Evolutionary conservation across 92 coral and sea anemone genomes (phyloP).

Genomic region (Plumapathes pennacea): DNA sequence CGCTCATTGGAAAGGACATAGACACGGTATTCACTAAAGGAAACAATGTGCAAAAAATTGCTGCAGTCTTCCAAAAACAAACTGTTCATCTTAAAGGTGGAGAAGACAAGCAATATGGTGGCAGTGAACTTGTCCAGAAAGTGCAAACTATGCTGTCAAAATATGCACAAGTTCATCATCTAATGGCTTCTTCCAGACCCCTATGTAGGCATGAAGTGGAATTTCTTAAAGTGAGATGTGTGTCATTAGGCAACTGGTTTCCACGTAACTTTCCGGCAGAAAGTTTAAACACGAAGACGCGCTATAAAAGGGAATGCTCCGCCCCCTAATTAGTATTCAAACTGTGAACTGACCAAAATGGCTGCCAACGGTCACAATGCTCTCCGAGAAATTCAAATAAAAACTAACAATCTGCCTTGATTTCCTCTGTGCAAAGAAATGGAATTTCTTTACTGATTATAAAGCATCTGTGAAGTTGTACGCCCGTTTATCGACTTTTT

Average conservation of each 20-base stretch:
- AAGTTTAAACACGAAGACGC: conserved; percentile 5
- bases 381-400: no score
- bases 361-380: no score
- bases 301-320: no score
- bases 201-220: conserved; percentile 15
- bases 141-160: conserved; percentile 1
- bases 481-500: no score
- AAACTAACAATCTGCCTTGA: no score
- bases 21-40: not conserved
- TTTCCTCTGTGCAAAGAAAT: no score
- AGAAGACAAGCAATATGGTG: not conserved
- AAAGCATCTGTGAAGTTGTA: no score
- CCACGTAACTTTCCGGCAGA: not conserved
- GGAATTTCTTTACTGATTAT: no score
- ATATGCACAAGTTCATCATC: not conserved
- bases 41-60: not conserved
- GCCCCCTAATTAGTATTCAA: no score
- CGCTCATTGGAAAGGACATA: conserved; percentile 17
- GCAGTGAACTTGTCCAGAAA: not conserved
- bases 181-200: conserved; percentile 8
- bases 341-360: no score
- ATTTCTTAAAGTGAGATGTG: not conserved
- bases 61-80: not conserved
- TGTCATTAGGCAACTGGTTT: conserved; percentile 15
- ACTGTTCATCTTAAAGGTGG: not conserved